Evolutionary conservation across 2,113 vertebrate species (phyloP).

Genomic region (Ranitomeya variabilis): DNA sequence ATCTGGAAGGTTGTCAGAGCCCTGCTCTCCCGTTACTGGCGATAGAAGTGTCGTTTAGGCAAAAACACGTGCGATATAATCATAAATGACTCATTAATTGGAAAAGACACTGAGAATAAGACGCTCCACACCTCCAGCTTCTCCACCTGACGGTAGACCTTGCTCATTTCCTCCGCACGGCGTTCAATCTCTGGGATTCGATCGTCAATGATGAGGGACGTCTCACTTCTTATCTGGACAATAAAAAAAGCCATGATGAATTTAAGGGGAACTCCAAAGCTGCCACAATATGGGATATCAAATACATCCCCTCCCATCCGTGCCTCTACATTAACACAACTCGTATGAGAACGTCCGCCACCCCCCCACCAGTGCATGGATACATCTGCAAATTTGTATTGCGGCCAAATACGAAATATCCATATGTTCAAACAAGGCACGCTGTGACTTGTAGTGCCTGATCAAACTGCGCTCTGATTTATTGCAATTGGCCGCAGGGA

Average conservation of each 20-base stretch:
- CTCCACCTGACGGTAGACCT: slow-evolving; percentile 63
- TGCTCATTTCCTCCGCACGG: slow-evolving; percentile 64
- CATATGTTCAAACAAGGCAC: neutral
- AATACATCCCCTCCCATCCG: too few relatives aligned
- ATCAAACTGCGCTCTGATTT: neutral
- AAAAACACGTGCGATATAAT: too few relatives aligned
- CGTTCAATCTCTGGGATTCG: slow-evolving; percentile 62
- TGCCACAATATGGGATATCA: neutral
- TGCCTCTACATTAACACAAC: too few relatives aligned
- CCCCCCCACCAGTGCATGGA: too few relatives aligned
- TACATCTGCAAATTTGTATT: too few relatives aligned
- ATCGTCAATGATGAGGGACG: slow-evolving; percentile 63
- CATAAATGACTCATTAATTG: too few relatives aligned
- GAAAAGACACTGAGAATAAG: neutral
- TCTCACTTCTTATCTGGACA: slow-evolving; percentile 66
- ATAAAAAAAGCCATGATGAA: too few relatives aligned
- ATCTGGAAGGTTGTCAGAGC: neutral
- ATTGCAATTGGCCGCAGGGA: neutral
- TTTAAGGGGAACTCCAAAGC: neutral
- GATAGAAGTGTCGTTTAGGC: too few relatives aligned
- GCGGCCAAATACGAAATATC: too few relatives aligned
- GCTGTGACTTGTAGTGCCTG: neutral
- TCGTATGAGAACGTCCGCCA: too few relatives aligned
- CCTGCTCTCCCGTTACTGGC: neutral
- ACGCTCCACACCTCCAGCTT: slow-evolving; percentile 65